Evolutionary conservation across 2,888 invertebrate species (phyloP), one percentile per base, ranked within the genome.

Genomic region (Sinelater perroti): DNA sequence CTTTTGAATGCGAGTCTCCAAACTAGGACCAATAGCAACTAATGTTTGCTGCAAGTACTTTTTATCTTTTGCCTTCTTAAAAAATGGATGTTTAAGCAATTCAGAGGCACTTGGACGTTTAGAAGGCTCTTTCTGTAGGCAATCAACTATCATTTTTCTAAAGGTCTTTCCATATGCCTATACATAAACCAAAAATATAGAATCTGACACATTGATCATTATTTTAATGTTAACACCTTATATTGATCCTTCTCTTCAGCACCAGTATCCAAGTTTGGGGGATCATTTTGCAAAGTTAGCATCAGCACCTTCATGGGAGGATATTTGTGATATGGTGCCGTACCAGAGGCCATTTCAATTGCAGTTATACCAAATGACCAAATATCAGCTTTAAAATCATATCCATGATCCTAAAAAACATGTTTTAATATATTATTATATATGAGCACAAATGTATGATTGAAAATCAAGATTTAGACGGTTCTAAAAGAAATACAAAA

Each of bases 261-360:
- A 74, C 87, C 89, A 46, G 97, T 95, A 72, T 99, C 99, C 68
- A 99, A 81, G 33, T 90, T 91, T 1, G 99, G 99, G 7, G 99
- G 97, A 72, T 98, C 98, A 73, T 99, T 98, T 80, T 98, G 97
- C 57, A 99, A 81, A 0, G 98, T 99, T 64, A 99, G 80, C 97
- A 99, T 97, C 53, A 99, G 82, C 46, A 99, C 94, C 82, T 99
- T 99, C 97, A 99, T 97, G 1, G 99, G 97, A 21, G 99, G 97
- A 77, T 94, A 98, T 78, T 96, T 97, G 77, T 98, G 97, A 77
- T 99, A 99, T 0, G 99, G 99, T 0, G 99, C 98, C 0, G 97
- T 97, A 8, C 96, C 96, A 1, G 96, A 95, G 0, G 97, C 98
- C 89, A 99, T 90, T 81, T 99, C 99, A 68, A 99, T 97, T 0